Evolutionary conservation across 2,888 invertebrate species (phyloP).

Genomic region (Platerodrilus igneus): DNA sequence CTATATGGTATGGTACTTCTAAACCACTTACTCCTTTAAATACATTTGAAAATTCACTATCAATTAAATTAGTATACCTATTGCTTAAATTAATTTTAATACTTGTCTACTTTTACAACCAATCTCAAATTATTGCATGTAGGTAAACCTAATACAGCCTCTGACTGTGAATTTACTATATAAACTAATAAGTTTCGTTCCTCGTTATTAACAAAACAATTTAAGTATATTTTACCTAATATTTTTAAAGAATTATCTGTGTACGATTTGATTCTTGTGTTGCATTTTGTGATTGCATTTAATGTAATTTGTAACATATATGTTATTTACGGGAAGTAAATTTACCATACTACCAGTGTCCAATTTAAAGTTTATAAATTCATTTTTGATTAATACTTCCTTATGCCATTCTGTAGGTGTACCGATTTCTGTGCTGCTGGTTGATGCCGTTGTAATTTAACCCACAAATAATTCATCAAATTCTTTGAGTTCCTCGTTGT

Average conservation of each 20-base stretch:
- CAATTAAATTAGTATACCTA: neutral
- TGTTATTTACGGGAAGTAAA: slow-evolving; percentile 9
- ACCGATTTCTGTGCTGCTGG: no score
- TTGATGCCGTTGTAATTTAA: no score
- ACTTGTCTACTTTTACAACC: slow-evolving; percentile 13
- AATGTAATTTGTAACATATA: neutral
- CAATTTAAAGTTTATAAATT: slow-evolving; percentile 13
- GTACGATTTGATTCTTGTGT: slow-evolving; percentile 16
- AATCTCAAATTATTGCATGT: slow-evolving; percentile 11
- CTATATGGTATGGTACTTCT: slow-evolving; percentile 19
- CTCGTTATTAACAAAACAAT: slow-evolving; percentile 9
- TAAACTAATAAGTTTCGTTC: slow-evolving; percentile 11
- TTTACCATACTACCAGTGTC: slow-evolving; percentile 20
- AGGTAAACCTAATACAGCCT: slow-evolving; percentile 8
- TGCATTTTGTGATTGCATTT: slow-evolving; percentile 4
- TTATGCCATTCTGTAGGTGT: no score
- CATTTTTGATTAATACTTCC: slow-evolving; percentile 6
- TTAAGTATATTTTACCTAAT: slow-evolving; percentile 15
- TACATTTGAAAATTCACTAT: slow-evolving; percentile 23
- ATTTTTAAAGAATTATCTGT: slow-evolving; percentile 15
- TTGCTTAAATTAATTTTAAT: neutral
- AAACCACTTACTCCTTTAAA: slow-evolving; percentile 28
- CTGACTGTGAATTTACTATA: slow-evolving; percentile 13
- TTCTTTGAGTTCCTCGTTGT: no score
- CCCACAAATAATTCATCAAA: no score